Percentiles rank a stretch among this genome's conserved stretches.
These are phyloP conservation scores for Tenthredo scrophulariae DNA, from an alignment of 2,888 invertebrate species.

Conservation along the genomic window DNA sequence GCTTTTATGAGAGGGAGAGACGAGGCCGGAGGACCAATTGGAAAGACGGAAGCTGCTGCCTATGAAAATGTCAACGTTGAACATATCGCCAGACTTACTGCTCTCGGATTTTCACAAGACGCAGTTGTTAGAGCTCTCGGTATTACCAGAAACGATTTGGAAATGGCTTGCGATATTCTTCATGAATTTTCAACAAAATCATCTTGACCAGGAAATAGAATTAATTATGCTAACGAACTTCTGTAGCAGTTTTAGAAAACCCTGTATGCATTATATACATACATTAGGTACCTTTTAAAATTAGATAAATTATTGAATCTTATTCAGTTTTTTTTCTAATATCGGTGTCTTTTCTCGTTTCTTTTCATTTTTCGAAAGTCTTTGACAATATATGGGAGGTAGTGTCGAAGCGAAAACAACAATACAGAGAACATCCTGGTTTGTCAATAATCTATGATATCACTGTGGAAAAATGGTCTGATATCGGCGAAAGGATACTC, in stretches of 20 bases:
- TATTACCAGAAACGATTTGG: conserved; percentile 95
- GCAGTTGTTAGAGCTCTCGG: conserved; percentile 95
- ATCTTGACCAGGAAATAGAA: conserved; percentile 74
- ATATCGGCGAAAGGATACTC: neutral
- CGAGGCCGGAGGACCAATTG: conserved; percentile 68
- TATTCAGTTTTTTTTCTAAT: too few species aligned
- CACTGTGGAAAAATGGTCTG: neutral
- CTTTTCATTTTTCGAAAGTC: too few species aligned
- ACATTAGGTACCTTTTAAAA: too few species aligned
- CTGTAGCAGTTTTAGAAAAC: neutral
- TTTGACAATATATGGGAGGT: neutral
- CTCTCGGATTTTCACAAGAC: conserved; percentile 94
- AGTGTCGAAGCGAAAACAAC: neutral
- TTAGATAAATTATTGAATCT: too few species aligned
- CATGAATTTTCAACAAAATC: conserved; percentile 91
- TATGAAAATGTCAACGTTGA: conserved; percentile 96
- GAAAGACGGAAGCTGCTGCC: conserved; percentile 77
- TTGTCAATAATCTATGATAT: neutral
- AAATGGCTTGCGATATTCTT: conserved; percentile 97
- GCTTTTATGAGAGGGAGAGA: conserved; percentile 74
- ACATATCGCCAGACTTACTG: conserved; percentile 92
- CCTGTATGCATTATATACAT: neutral
- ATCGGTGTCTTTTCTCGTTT: neutral
- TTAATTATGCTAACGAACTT: neutral
- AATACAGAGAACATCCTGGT: neutral